Evolutionary conservation across 1,140 invertebrate species (phyloP), one percentile per base, ranked within the genome.

Genomic region (Drosophila truncata): DNA sequence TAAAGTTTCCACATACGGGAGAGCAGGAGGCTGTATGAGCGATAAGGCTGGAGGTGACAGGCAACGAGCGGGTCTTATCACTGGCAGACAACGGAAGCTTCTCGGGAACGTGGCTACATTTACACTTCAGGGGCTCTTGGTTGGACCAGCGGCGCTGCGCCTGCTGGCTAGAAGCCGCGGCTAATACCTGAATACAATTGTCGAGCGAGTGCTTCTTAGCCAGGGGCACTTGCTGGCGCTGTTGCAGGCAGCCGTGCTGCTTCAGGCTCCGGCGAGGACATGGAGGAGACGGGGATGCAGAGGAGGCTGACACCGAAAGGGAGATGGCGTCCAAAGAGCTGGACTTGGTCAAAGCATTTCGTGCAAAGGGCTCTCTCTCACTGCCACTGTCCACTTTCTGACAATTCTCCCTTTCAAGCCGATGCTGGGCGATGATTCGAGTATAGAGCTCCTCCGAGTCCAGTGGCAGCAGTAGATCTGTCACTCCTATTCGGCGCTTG

Each of bases 271-370:
- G 82, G 11, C 91, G 84, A 10, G 87, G 87, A 13, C 87, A 76
- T 8, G 91, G 91, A 11, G 91, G 91, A 3, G 87, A 90, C n/a
- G 86, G 80, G 47, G 61, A 58, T 1, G 81, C 77, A 14, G 88
- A 86, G 13, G 88, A 91, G 8, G 88, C 71, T n/a, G 70, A 67
- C 25, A 81, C 84, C 5, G 87, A 83, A 50, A 85, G 75, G 9
- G 92, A 93, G 20, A 93, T 92, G 46, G 84, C 82, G 71, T 93
- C 92, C 42, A 93, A 57, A 2, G 92, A 93, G 76, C 80, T 93
- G 9, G 92, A 92, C 69, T 93, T 93, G 5, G 79, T 80, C 47
- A 93, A 54, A 0, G 69, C 18, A 59, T 39, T 66, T 47, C 72
- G 58, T 29, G 58, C 67, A 2, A 14, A 18, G 7, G 14, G 5